Evolutionary conservation across 2,113 vertebrate genomes (phyloP).

Genomic region (Varanus komodoensis): DNA sequence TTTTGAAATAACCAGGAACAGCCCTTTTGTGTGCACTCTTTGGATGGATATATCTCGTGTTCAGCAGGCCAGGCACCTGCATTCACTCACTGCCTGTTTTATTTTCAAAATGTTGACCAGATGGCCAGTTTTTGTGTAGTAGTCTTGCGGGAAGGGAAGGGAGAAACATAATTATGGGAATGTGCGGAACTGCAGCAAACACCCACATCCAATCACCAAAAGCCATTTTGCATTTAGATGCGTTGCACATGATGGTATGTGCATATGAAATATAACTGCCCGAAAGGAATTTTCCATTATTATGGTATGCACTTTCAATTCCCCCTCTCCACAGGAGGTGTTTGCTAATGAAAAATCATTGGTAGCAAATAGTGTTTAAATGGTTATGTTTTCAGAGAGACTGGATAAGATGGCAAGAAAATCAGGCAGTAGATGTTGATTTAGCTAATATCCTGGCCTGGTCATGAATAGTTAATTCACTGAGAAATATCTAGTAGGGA

Average conservation of each 20-base stretch:
- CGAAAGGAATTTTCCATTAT: conserved; percentile 53
- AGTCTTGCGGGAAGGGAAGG: neutral
- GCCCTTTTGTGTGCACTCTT: conserved; percentile 27
- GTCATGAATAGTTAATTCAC: conserved; percentile 54
- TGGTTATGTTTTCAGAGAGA: conserved; percentile 36
- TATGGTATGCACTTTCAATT: neutral
- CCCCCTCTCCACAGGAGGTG: conserved; percentile 26
- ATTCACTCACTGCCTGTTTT: neutral
- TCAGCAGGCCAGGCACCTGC: conserved; percentile 17
- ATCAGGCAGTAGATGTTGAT: conserved; percentile 23
- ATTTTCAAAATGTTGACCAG: conserved; percentile 34
- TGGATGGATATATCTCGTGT: neutral
- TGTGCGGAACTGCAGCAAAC: neutral
- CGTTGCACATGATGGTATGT: conserved; percentile 22
- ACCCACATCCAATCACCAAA: conserved; percentile 9
- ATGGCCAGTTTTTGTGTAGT: conserved; percentile 12
- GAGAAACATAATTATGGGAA: neutral
- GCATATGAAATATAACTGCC: conserved; percentile 53
- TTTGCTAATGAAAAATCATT: conserved; percentile 65
- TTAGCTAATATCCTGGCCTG: neutral
- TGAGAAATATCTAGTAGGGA: conserved; percentile 6
- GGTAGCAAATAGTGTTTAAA: conserved; percentile 65
- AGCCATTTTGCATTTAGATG: conserved; percentile 44
- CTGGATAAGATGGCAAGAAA: conserved; percentile 41
- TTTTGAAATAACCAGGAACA: conserved; percentile 5